Evolutionary conservation across 2,888 invertebrate species (phyloP), one percentile per base, ranked within the genome.

Genomic region (Trichogramma dendrolimi): DNA sequence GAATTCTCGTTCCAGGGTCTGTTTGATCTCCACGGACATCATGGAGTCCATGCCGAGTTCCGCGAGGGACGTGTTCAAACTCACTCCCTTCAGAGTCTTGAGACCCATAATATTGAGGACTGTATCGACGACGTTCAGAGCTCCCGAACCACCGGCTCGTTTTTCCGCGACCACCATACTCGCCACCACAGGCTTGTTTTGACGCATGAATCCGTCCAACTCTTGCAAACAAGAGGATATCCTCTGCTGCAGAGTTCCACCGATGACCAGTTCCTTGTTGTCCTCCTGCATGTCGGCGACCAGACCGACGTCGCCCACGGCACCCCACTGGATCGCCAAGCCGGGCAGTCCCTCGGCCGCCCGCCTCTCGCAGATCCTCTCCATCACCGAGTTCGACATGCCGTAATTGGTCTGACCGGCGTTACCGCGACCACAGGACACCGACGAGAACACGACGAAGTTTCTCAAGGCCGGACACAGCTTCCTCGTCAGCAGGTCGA

Each of bases 41-140:
- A 97, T 87, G 2, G 96, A 96, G 81, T 98, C 96, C 88, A 98
- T 91, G 44, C 97, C 97, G 66, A 98, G 82, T 76, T 97, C 96
- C 1, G 93, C 91, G 2, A 98, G 81, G 0, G 89, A 86, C 1
- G 87, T 84, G 71, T 87, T 86, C 64, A 85, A 83, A 55, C 89
- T 89, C 1, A 87, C 85, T 0, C 85, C 85, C 79, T 88, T 91
- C 73, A 75, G 75, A 68, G 80, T 79, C 52, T 77, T 75, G 7
- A 81, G 64, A 50, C 78, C 80, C 71, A 83, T 75, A 43, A 83
- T 82, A 71, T 86, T 85, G 60, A 87, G 83, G 2, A 92, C 88
- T 39, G 89, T 85, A 67, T 91, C 89, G 0, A 93, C 86, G 56
- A 90, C 84, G 70, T 85, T 87, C 46, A 85, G 85, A 58, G 86